Percentiles rank a stretch among this genome's conserved stretches.
phyloP scores from a whole-genome alignment of 2,113 vertebrate genomes.

The Pollachius pollachius region DNA sequence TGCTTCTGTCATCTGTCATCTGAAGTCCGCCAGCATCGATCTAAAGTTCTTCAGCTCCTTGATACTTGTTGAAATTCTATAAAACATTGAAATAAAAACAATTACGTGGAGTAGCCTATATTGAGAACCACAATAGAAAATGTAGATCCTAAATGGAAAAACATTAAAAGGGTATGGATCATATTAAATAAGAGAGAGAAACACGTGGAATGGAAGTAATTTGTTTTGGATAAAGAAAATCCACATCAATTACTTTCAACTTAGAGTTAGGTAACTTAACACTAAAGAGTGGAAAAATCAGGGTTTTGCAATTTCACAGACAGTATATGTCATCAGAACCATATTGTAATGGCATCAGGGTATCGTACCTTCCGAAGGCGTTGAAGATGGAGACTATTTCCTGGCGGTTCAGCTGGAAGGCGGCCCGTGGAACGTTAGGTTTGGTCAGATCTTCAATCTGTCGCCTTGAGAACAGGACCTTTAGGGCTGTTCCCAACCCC shows the following conservation, averaged over 20 bases:
- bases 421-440: slow-evolving; percentile 66
- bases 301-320: background rate
- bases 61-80: slow-evolving; percentile 90
- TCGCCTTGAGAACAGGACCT: slow-evolving; percentile 90
- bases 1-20: slow-evolving; percentile 54
- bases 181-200: background rate
- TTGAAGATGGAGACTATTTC: slow-evolving; percentile 91
- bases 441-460: slow-evolving; percentile 83
- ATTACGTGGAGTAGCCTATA: background rate
- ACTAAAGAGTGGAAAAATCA: background rate
- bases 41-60: slow-evolving; percentile 88
- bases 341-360: background rate
- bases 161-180: background rate
- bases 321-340: background rate
- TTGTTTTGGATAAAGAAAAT: slow-evolving; percentile 1
- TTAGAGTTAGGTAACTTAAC: background rate
- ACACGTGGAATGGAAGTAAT: background rate
- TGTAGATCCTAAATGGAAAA: too few relatives aligned
- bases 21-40: slow-evolving; percentile 70
- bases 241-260: background rate
- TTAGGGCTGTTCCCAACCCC: slow-evolving; percentile 88
- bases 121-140: background rate
- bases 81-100: slow-evolving; percentile 12
- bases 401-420: slow-evolving; percentile 88
- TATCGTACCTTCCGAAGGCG: slow-evolving; percentile 87